A percentile compares a stretch with the other conserved stretches of the same genome.
Evolutionary conservation across 1,140 invertebrate genomes (phyloP).

Genomic region (Solenopsis fugax): DNA sequence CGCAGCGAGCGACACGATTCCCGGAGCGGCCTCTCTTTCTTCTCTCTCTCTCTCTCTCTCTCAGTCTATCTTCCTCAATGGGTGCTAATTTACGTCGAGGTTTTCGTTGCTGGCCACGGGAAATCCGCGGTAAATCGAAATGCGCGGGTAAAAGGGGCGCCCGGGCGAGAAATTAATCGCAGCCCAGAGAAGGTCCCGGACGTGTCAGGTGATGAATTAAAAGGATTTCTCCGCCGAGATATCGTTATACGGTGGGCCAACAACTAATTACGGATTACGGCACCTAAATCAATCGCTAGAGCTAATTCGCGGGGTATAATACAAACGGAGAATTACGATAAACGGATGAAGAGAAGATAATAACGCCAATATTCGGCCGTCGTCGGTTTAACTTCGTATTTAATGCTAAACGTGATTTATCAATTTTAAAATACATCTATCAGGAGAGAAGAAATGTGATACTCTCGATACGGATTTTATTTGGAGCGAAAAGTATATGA

Average conservation of each 20-base stretch:
- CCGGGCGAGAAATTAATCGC: conserved; percentile 74
- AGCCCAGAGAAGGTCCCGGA: conserved; percentile 51
- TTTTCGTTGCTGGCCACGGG: conserved; percentile 22
- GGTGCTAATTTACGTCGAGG: conserved; percentile 22
- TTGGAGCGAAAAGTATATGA: neutral
- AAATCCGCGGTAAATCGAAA: conserved; percentile 67
- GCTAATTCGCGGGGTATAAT: neutral
- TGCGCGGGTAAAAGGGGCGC: conserved; percentile 46
- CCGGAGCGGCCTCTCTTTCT: neutral
- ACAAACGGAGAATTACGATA: conserved; percentile 20
- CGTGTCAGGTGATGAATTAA: conserved; percentile 52
- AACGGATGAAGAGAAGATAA: conserved; percentile 4
- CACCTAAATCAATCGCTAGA: neutral
- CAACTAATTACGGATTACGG: conserved; percentile 45
- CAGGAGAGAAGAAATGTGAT: neutral
- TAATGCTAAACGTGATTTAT: neutral
- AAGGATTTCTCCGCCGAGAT: conserved; percentile 13
- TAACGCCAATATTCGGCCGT: neutral
- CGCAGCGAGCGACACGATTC: neutral
- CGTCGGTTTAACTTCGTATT: neutral
- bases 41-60: neutral
- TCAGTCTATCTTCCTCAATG: conserved; percentile 22
- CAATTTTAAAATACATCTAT: neutral
- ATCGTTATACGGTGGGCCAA: conserved; percentile 1
- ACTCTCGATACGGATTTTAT: neutral